Evolutionary conservation across 2,888 invertebrate genomes (phyloP).

Genomic region (Rotaria macrura): DNA sequence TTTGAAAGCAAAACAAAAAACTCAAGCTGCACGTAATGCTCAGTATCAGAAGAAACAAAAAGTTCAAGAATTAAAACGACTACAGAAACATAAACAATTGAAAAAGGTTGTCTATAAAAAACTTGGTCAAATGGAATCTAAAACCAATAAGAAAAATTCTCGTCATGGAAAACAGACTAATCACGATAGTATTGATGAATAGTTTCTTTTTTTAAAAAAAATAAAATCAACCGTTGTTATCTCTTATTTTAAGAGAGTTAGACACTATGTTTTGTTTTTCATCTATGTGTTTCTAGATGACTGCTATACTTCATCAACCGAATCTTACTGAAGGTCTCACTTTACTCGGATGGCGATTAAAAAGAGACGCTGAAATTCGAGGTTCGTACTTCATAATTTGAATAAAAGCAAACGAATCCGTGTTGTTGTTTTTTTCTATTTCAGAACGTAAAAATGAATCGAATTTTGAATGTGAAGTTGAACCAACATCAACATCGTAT

Average conservation of each 20-base stretch:
- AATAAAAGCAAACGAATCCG: neutral
- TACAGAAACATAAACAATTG: constrained; percentile 31
- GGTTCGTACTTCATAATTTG: neutral
- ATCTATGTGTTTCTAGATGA: neutral
- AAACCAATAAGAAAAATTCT: constrained; percentile 18
- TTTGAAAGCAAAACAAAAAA: constrained; percentile 20
- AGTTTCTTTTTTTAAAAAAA: neutral
- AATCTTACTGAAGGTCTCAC: neutral
- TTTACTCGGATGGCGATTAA: neutral
- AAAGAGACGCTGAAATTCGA: neutral
- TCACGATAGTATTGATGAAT: neutral
- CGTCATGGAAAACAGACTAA: neutral
- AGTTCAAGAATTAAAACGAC: constrained; percentile 26
- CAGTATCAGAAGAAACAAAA: constrained; percentile 26
- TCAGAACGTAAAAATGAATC: neutral
- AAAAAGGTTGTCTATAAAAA: constrained; percentile 28
- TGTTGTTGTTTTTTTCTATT: no score
- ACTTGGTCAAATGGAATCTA: constrained; percentile 27
- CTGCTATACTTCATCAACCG: neutral
- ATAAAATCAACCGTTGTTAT: neutral
- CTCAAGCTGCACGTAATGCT: neutral
- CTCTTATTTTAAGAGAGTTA: neutral
- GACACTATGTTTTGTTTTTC: no score
- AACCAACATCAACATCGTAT: constrained; percentile 9
- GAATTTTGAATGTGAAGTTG: constrained; percentile 11